Evolutionary conservation across 2,113 vertebrate species (phyloP).

Genomic region (Clarias macrocephalus): DNA sequence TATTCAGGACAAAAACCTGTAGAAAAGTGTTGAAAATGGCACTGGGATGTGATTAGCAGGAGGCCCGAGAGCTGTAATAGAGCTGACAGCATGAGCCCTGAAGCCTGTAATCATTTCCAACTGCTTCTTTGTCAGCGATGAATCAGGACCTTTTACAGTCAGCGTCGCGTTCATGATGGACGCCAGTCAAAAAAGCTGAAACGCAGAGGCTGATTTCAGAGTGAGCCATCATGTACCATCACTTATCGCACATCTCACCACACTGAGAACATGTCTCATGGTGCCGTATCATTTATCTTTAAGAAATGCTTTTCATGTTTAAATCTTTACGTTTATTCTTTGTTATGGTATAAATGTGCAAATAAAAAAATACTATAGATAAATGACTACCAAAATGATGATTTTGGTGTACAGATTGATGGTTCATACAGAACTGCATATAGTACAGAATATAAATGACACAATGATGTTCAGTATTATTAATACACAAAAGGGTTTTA

Average conservation of each 20-base stretch:
- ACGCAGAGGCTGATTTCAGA: neutral
- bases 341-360: neutral
- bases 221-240: neutral
- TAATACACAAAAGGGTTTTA: neutral
- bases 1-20: neutral
- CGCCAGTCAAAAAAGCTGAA: neutral
- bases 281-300: too few species aligned
- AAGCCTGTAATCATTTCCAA: conserved; percentile 34
- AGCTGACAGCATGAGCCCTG: neutral
- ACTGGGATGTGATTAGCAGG: neutral
- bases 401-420: neutral
- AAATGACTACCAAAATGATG: neutral
- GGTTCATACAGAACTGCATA: neutral
- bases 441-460: neutral
- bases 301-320: too few species aligned
- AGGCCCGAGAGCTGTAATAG: conserved; percentile 13
- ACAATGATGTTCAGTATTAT: neutral
- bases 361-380: neutral
- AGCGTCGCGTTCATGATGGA: neutral
- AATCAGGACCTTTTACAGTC: conserved; percentile 32
- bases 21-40: neutral
- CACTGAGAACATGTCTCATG: neutral
- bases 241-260: neutral
- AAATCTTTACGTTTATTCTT: neutral
- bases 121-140: conserved; percentile 21